Percentiles rank a stretch among this genome's conserved stretches.
phyloP scores from a whole-genome alignment of 2,797 vertebrate species.

The Ibycter americanus region DNA sequence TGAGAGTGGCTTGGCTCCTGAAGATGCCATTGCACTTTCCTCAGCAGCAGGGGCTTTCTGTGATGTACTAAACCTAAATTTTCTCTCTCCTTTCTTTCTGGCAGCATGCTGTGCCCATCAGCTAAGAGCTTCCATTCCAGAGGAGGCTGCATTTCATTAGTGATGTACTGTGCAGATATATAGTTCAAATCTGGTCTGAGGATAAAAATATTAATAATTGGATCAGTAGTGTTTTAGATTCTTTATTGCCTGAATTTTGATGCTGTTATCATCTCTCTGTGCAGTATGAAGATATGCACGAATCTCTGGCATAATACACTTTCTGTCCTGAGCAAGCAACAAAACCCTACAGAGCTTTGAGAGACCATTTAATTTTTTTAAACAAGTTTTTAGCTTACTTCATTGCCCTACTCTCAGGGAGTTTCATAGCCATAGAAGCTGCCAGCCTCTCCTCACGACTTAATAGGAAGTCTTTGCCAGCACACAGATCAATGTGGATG shows the following conservation, averaged over 20 bases:
- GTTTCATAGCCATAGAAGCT: background rate
- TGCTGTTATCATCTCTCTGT: background rate
- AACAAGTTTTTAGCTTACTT: conserved; percentile 23
- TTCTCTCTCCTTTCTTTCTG: conserved; percentile 24
- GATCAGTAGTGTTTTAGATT: conserved; percentile 15
- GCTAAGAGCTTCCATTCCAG: conserved; percentile 49
- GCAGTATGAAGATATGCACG: background rate
- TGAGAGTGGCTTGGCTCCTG: background rate
- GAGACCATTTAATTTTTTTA: conserved; percentile 27
- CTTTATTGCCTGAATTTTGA: background rate
- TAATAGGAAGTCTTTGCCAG: conserved; percentile 36
- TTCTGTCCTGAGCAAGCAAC: background rate
- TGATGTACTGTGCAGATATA: background rate
- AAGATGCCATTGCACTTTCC: conserved; percentile 43
- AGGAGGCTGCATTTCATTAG: conserved; percentile 52
- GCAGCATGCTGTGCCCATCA: conserved; percentile 57
- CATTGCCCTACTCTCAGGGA: background rate
- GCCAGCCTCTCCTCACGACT: background rate
- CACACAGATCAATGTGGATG: background rate
- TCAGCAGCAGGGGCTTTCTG: conserved; percentile 38
- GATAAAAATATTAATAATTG: conserved; percentile 59
- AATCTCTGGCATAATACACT: background rate
- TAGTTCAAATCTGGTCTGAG: conserved; percentile 17
- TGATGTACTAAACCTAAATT: conserved; percentile 52
- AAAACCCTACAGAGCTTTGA: background rate